These are phyloP conservation scores for Merodon equestris DNA, from an alignment of 2,888 invertebrate species.

Conservation along the genomic window DNA sequence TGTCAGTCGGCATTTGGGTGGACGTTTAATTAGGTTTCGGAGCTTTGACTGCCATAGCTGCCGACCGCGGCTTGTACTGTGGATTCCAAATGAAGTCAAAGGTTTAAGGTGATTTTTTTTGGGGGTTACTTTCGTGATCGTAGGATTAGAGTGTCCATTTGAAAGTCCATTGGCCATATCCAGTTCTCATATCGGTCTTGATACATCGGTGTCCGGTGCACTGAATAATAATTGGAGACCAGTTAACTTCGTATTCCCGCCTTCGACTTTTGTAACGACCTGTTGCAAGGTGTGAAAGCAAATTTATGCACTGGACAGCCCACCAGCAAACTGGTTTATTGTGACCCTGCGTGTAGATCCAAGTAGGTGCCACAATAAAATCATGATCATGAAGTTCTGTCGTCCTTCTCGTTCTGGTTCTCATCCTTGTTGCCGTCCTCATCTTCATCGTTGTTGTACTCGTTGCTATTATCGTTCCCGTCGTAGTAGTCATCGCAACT, in stretches of 20 bases:
- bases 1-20: no score
- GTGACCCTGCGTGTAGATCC: neutral
- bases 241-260: constrained; percentile 42
- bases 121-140: constrained; percentile 1
- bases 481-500: constrained; percentile 9
- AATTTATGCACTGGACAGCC: constrained; percentile 32
- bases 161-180: neutral
- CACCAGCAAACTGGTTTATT: constrained; percentile 34
- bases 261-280: constrained; percentile 41
- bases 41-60: constrained; percentile 15
- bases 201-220: constrained; percentile 12
- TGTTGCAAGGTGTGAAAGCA: constrained; percentile 54
- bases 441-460: no score
- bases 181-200: constrained; percentile 3
- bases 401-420: neutral
- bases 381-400: constrained; percentile 60
- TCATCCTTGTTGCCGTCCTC: no score
- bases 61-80: no score
- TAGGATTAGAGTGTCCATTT: neutral
- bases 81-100: no score
- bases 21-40: constrained; percentile 53
- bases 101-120: neutral
- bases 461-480: neutral
- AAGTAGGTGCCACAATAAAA: constrained; percentile 53
- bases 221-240: constrained; percentile 58